Evolutionary conservation across 2,113 vertebrate genomes (phyloP), one percentile per base, ranked within the genome.

Genomic region (Syngnathoides biaculeatus): DNA sequence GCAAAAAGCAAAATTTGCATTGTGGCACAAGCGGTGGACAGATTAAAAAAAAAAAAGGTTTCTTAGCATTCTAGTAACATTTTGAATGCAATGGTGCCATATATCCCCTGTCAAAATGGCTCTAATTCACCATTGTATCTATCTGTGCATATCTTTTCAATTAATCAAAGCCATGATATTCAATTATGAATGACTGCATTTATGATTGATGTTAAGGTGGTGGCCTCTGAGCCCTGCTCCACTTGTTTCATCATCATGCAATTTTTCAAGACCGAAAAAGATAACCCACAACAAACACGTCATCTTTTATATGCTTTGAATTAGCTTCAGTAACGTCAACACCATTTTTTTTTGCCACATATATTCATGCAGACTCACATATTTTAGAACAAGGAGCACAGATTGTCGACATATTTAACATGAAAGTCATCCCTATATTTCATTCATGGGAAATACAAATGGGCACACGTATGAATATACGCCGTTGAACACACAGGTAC

Each of bases 311-410:
- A 30, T 52, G 64, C 20, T 24, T 14, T 53, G 35, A 20, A 15
- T 35, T 20, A 40, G 48, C 60, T n/a, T 68, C 26, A 11, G 9
- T 62, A 48, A 40, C 40, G 8, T 10, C 65, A 14, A 30, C 8
- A 35, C 48, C 65, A 42, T 61, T 50, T 61, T 60, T 59, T 47
- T 12, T 1, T 42, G 2, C 4, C 14, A n/a, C 20, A 50, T 20
- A n/a, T 50, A 50, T n/a, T 50, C 64, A 62, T 63, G 66, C 40
- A 70, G 45, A 42, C 8, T 24, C 5, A 58, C 64, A 22, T 12
- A 42, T 24, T 14, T 1, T 24, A 48, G 50, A 5, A 5, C 22
- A 38, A 58, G 48, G 22, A 39, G 35, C 26, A 50, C 43, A 52
- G 8, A 64, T 5, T 13, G 55, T 40, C 65, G 66, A 56, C 52